Base-by-base conservation (phyloP, 2,113 vertebrate genomes). In the Hypomesus transpacificus region DNA sequence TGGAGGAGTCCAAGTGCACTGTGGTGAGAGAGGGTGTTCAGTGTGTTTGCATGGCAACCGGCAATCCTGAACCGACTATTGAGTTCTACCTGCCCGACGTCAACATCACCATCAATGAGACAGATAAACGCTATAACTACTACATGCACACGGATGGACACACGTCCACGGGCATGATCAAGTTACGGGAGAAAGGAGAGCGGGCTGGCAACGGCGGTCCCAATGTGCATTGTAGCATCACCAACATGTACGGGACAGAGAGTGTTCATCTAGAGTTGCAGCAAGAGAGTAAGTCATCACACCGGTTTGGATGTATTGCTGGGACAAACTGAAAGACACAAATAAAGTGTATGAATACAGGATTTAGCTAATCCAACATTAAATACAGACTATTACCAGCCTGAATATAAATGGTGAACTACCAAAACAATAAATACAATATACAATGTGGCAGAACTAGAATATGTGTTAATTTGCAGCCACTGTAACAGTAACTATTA, bases 1-100 rank as follows among this genome's bases (percentile, higher is more conserved):
- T 94, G 60, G 84, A 93, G n/a, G 95, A 96, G 68, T 96, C 95
- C 8, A 95, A 95, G 87, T 96, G 95, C 60, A 95, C 94, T 0
- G 92, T 95, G 0, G 94, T 93, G 66, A 90, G 95, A 22, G 95
- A 96, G 81, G 94, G 91, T 0, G 93, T 96, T 54, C 95, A 95
- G 85, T 96, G 95, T 69, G 92, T 96, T 46, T 96, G 95, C n/a
- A 92, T 94, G 14, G 95, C 94, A 13, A 91, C 91, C 3, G 92
- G 94, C 52, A 95, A 95, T 84, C 95, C 95, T 0, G 94, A 95
- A 68, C 93, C 94, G 0, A 87, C 84, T 6, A 94, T 96, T 8
- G 91, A 94, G 85, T 96, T 96, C 62, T 92, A 94, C 86, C 89
- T 96, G 53, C 94, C 95, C 0, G 93, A 94, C 5, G 89, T 90